A percentile compares a stretch with the other conserved stretches of the same genome.
Conservation (phyloP, 1,140 invertebrate genomes). For the Drepana arcuata region DNA sequence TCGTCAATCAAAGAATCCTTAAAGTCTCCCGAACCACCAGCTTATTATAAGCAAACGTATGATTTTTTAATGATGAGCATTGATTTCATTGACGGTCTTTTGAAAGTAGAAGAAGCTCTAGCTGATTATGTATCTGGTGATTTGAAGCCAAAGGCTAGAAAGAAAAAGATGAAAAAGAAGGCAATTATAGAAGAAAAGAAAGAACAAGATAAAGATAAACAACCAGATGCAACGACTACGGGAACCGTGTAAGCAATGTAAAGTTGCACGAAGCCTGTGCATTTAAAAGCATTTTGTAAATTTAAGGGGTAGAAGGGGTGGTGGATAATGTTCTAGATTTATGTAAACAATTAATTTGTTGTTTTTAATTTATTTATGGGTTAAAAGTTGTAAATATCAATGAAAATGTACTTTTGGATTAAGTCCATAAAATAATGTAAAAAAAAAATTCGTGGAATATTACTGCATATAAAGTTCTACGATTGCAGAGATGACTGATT, state of each 20-base stretch:
- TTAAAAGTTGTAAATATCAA: constrained; percentile 66
- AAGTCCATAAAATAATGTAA: no score
- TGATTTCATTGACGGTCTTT: constrained; percentile 39
- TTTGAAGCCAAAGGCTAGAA: constrained; percentile 19
- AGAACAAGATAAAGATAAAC: constrained; percentile 6
- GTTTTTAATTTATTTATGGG: constrained; percentile 19
- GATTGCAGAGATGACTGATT: no score
- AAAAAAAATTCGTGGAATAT: no score
- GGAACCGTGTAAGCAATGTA: no score
- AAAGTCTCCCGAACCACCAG: constrained; percentile 30
- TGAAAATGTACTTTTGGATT: no score
- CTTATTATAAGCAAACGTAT: constrained; percentile 34
- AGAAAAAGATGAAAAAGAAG: constrained; percentile 19
- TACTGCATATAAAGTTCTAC: no score
- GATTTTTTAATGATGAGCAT: constrained; percentile 42
- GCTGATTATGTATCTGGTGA: constrained; percentile 23
- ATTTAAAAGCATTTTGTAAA: no score
- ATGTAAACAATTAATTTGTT: constrained; percentile 18
- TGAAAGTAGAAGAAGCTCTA: constrained; percentile 30
- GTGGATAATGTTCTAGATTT: no score
- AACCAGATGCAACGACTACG: no score
- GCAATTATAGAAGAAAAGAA: constrained; percentile 10
- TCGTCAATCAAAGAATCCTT: constrained; percentile 24
- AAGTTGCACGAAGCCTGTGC: no score
- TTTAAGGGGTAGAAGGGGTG: no score